Conservation (phyloP, 2,797 vertebrate species). For the Sphaeramia orbicularis region DNA sequence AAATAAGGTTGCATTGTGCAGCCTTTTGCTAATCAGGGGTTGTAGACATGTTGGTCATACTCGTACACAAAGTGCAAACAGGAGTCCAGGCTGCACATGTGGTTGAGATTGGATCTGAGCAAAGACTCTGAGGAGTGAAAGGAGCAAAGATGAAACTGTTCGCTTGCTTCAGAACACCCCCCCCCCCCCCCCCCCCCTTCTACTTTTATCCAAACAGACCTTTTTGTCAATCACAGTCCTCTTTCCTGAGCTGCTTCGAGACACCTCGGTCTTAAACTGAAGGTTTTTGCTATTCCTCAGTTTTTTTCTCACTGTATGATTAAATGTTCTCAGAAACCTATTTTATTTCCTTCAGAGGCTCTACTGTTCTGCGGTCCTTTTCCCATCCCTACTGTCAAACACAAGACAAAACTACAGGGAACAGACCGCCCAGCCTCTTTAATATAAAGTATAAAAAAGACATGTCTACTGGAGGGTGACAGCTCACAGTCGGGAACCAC, state of each 20-base stretch:
- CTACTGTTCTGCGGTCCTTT: slow-evolving; percentile 9
- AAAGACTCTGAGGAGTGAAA: slow-evolving; percentile 25
- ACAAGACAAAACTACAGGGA: slow-evolving; percentile 46
- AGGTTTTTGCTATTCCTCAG: slow-evolving; percentile 6
- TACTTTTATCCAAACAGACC: slow-evolving; percentile 17
- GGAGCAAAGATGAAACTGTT: slow-evolving; percentile 28
- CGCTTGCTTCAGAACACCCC: slow-evolving; percentile 9
- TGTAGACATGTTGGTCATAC: slow-evolving; percentile 45
- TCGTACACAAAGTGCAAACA: slow-evolving; percentile 15
- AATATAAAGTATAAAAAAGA: slow-evolving; percentile 60
- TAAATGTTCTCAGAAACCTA: slow-evolving; percentile 11
- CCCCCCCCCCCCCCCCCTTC: slow-evolving; percentile 26
- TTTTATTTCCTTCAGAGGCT: slow-evolving; percentile 13
- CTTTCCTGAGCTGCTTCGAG: not conserved
- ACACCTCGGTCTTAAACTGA: slow-evolving; percentile 10
- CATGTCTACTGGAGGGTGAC: slow-evolving; percentile 64
- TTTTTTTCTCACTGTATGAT: not conserved
- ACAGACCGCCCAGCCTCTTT: slow-evolving; percentile 42
- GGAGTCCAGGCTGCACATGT: slow-evolving; percentile 33
- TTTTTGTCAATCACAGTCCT: not conserved
- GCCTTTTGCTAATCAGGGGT: slow-evolving; percentile 60
- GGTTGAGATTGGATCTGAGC: slow-evolving; percentile 23
- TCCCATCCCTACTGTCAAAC: slow-evolving; percentile 43
- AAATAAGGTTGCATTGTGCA: slow-evolving; percentile 69
- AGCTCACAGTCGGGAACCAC: slow-evolving; percentile 56